These are phyloP conservation scores for Trididemnum nubilum DNA, from an alignment of 23 tunicate genomes.

Conservation along the genomic window DNA sequence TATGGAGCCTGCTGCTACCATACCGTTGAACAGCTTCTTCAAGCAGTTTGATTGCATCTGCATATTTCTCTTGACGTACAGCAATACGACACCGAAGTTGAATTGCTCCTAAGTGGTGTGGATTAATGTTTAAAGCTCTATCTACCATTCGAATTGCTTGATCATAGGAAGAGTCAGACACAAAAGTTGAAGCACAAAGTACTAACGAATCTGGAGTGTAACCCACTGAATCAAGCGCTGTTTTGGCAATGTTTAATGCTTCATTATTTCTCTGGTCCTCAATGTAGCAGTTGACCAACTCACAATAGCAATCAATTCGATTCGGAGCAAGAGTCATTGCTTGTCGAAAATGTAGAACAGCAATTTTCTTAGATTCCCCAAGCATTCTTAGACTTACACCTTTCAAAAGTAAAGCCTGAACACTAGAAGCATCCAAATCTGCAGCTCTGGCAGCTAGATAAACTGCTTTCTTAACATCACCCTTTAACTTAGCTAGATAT, in stretches of 20 bases:
- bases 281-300: slow-evolving; percentile 51
- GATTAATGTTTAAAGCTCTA: slow-evolving; percentile 54
- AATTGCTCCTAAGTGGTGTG: slow-evolving; percentile 68
- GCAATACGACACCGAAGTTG: slow-evolving; percentile 42
- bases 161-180: slow-evolving; percentile 13
- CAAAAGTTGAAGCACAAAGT: slow-evolving; percentile 57
- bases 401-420: slow-evolving; percentile 70
- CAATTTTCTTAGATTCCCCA: slow-evolving; percentile 57
- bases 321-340: slow-evolving; percentile 67
- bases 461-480: slow-evolving; percentile 58
- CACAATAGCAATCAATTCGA: slow-evolving; percentile 66
- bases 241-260: slow-evolving; percentile 68
- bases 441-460: slow-evolving; percentile 70
- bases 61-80: slow-evolving; percentile 38
- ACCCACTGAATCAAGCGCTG: slow-evolving; percentile 63
- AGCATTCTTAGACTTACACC: slow-evolving; percentile 54
- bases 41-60: slow-evolving; percentile 62
- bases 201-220: slow-evolving; percentile 55
- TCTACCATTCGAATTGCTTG: slow-evolving; percentile 61
- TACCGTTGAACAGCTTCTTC: slow-evolving; percentile 28
- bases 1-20: slow-evolving; percentile 66
- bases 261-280: slow-evolving; percentile 54
- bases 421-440: slow-evolving; percentile 45
- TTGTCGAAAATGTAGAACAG: slow-evolving; percentile 61
- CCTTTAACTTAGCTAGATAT: slow-evolving; percentile 53